phyloP scores from a whole-genome alignment of 1,140 invertebrate genomes.

The Ostrea denselamellosa region DNA sequence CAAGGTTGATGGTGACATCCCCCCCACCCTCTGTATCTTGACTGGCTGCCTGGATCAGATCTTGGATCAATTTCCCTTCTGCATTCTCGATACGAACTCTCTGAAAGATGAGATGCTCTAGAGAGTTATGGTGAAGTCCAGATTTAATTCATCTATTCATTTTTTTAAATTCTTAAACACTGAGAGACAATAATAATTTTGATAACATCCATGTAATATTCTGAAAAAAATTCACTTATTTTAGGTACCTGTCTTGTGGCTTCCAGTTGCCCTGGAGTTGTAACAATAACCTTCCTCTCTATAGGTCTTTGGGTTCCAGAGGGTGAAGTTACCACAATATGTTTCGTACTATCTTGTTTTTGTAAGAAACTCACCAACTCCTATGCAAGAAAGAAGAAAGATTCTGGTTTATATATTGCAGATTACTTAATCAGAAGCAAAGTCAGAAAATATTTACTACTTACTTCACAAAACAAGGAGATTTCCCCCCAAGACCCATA shows the following conservation, averaged over 20 bases:
- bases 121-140: too few relatives aligned
- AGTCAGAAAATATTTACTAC: too few relatives aligned
- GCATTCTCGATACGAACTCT: constrained; percentile 57
- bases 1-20: constrained; percentile 63
- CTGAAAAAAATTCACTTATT: too few relatives aligned
- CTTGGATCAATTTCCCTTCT: constrained; percentile 69
- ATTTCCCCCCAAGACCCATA: too few relatives aligned
- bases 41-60: constrained; percentile 75
- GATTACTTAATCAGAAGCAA: too few relatives aligned
- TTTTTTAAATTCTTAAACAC: neutral
- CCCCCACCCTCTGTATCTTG: constrained; percentile 61
- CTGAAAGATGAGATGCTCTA: constrained; percentile 43
- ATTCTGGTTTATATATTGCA: neutral
- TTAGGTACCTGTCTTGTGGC: constrained; percentile 64
- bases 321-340: constrained; percentile 61
- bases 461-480: too few relatives aligned
- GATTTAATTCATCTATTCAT: neutral
- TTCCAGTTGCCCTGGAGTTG: constrained; percentile 65
- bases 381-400: constrained; percentile 56
- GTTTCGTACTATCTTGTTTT: constrained; percentile 70
- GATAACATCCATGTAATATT: neutral
- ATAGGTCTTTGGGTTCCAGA: constrained; percentile 54
- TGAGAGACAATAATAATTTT: neutral
- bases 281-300: constrained; percentile 70
- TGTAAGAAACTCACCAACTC: constrained; percentile 76